Conservation (phyloP, 2,113 vertebrate species). For the human region DNA sequence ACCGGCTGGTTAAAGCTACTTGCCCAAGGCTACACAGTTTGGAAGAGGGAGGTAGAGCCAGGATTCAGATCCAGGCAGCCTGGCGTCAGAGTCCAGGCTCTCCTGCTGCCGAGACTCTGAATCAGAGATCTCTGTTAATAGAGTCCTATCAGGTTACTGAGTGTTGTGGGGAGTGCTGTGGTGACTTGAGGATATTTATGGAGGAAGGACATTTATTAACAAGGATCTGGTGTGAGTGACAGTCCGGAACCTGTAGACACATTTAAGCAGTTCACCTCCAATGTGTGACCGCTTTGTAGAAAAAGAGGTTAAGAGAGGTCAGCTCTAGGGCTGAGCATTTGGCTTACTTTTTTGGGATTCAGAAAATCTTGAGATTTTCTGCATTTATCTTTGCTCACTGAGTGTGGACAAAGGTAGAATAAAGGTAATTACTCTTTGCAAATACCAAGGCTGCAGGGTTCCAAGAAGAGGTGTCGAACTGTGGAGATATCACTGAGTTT, state of each 20-base stretch:
- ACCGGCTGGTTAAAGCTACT: neutral
- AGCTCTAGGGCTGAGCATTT: neutral
- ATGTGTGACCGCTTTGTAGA: neutral
- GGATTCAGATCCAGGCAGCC: neutral
- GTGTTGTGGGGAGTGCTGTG: neutral
- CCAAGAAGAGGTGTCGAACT: neutral
- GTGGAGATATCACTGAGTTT: neutral
- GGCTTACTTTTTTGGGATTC: neutral
- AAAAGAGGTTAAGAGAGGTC: neutral
- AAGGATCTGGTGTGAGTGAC: neutral
- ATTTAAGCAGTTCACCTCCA: neutral
- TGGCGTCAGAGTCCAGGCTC: neutral
- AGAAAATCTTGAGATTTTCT: neutral
- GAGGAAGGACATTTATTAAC: neutral
- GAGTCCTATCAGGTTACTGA: neutral
- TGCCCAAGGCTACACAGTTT: neutral
- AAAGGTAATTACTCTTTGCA: neutral
- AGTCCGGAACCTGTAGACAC: neutral
- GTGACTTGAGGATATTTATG: neutral
- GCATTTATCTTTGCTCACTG: neutral
- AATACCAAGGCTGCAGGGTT: neutral
- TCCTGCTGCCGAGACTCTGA: neutral
- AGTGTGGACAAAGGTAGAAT: neutral
- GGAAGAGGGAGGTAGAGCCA: neutral
- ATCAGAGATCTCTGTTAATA: neutral